Evolutionary conservation across 2,113 vertebrate species (phyloP).

Genomic region (Scomber scombrus): DNA sequence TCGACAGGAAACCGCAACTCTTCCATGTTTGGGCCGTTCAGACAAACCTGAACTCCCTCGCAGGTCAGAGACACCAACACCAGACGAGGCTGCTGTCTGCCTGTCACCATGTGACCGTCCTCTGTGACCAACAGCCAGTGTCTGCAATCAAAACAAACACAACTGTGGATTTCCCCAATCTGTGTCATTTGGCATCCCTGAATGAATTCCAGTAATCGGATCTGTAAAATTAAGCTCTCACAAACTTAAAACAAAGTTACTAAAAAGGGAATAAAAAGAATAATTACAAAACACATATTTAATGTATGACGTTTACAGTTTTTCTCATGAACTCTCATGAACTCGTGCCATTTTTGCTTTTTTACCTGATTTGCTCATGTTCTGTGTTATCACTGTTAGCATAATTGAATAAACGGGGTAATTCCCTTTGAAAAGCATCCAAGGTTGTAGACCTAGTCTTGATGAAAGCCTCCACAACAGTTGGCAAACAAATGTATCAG

Average conservation of each 20-base stretch:
- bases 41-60: slow-evolving; percentile 71
- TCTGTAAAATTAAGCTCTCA: neutral
- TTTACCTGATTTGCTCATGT: neutral
- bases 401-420: neutral
- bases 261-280: fast-evolving
- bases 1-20: slow-evolving; percentile 82
- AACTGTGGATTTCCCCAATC: neutral
- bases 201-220: neutral
- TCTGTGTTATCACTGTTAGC: neutral
- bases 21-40: slow-evolving; percentile 88
- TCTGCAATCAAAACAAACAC: slow-evolving; percentile 75
- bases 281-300: too few relatives aligned
- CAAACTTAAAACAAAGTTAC: neutral
- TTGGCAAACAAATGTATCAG: neutral
- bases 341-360: neutral
- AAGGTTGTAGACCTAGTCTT: neutral
- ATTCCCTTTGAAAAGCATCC: neutral
- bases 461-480: neutral
- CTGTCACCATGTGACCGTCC: slow-evolving; percentile 91
- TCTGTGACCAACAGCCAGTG: slow-evolving; percentile 93
- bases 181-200: slow-evolving; percentile 12
- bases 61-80: slow-evolving; percentile 86
- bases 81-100: slow-evolving; percentile 91
- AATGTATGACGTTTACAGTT: too few relatives aligned
- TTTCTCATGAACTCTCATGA: too few relatives aligned